Percentiles rank a stretch among this genome's conserved stretches.
Evolutionary conservation across 2,888 invertebrate genomes (phyloP).

Genomic region (Abrostola triplasia): DNA sequence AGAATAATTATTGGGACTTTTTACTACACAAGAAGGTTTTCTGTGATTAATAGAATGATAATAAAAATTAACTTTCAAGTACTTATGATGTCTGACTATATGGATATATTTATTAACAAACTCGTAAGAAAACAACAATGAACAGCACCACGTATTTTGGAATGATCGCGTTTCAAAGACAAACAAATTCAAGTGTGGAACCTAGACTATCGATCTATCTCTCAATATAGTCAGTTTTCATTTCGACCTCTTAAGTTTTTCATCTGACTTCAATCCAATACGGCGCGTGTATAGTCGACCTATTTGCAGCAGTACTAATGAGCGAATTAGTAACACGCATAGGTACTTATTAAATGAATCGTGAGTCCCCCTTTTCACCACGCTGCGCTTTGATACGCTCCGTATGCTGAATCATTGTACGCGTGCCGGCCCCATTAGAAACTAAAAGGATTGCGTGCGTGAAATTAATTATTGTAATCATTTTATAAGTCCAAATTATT

Average conservation of each 20-base stretch:
- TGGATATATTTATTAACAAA: too few species aligned
- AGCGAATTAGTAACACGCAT: conserved; percentile 34
- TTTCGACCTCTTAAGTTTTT: background rate
- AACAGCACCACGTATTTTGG: too few species aligned
- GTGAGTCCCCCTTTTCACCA: conserved; percentile 34
- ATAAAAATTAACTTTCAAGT: too few species aligned
- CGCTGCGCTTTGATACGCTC: conserved; percentile 34
- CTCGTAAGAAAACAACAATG: too few species aligned
- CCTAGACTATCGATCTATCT: too few species aligned
- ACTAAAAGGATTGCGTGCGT: conserved; percentile 34
- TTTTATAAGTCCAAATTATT: background rate
- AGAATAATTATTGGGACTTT: too few species aligned
- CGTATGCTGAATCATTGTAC: conserved; percentile 27
- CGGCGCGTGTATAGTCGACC: background rate
- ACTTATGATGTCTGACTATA: too few species aligned
- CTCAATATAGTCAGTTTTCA: too few species aligned
- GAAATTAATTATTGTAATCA: conserved; percentile 3
- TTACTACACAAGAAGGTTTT: too few species aligned
- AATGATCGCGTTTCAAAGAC: too few species aligned
- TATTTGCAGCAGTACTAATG: conserved; percentile 22
- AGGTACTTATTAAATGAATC: conserved; percentile 31
- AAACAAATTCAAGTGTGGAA: too few species aligned
- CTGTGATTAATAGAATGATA: too few species aligned
- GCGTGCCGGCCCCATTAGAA: conserved; percentile 16
- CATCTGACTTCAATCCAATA: background rate